These are phyloP conservation scores for Smithornis capensis DNA, from an alignment of 2,113 vertebrate species.

Conservation along the genomic window DNA sequence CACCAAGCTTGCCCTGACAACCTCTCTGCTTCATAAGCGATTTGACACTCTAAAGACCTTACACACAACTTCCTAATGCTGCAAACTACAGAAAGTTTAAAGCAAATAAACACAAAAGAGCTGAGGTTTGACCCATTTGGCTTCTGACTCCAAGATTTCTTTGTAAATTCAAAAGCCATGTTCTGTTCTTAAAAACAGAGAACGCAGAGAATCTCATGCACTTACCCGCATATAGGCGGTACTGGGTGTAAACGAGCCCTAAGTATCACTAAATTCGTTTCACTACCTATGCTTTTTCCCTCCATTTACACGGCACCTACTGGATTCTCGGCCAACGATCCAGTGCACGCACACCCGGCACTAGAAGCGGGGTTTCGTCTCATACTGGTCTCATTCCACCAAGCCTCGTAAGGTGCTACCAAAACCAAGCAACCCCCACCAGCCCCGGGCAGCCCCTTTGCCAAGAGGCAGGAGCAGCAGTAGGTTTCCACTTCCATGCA, in stretches of 20 bases:
- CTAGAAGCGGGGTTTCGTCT: neutral
- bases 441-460: neutral
- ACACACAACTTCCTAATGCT: no score
- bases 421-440: neutral
- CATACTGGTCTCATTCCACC: neutral
- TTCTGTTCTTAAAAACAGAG: neutral
- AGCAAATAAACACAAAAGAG: neutral
- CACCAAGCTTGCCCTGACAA: neutral
- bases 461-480: neutral
- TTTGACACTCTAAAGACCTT: neutral
- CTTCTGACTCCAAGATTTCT: neutral
- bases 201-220: neutral
- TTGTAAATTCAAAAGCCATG: accelerated
- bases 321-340: neutral
- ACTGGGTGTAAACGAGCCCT: neutral
- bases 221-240: no score
- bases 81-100: neutral
- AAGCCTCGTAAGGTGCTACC: no score
- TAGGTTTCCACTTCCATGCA: neutral
- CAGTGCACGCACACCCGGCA: neutral
- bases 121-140: neutral
- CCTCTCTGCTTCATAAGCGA: neutral
- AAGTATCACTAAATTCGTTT: accelerated
- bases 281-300: no score
- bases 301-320: neutral